These are phyloP conservation scores for Coturnix japonica DNA, from an alignment of 2,113 vertebrate species.

Conservation along the genomic window DNA sequence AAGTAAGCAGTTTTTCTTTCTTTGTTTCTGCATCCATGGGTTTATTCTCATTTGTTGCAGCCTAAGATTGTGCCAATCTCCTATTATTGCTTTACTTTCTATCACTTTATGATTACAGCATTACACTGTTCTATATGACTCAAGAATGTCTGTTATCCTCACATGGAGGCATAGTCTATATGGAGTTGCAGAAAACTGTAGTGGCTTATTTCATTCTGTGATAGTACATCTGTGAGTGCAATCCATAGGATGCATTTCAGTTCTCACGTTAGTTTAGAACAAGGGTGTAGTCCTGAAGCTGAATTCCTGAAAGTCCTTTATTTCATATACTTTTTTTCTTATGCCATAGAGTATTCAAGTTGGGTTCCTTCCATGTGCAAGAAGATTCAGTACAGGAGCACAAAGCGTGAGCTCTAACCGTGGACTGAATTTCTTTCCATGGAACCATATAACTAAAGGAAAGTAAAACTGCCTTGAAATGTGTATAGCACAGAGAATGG, in stretches of 20 bases:
- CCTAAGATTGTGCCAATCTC: too few species aligned
- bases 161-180: not conserved
- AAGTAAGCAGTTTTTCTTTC: too few species aligned
- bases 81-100: too few species aligned
- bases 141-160: not conserved
- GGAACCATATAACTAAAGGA: not conserved
- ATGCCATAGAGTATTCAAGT: not conserved
- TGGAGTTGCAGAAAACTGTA: not conserved
- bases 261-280: not conserved
- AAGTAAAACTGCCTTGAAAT: not conserved
- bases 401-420: not conserved
- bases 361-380: not conserved
- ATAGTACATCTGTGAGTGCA: rapidly evolving
- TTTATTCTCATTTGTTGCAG: too few species aligned
- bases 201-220: not conserved
- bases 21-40: too few species aligned
- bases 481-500: rapidly evolving
- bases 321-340: not conserved
- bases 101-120: too few species aligned
- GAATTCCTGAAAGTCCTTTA: not conserved
- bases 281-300: not conserved
- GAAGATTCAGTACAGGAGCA: not conserved
- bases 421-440: not conserved
- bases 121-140: not conserved
- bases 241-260: rapidly evolving